A percentile compares a stretch with the other conserved stretches of the same genome.
These are phyloP conservation scores for Gymnocheta viridis DNA, from an alignment of 2,888 invertebrate genomes.

Conservation along the genomic window DNA sequence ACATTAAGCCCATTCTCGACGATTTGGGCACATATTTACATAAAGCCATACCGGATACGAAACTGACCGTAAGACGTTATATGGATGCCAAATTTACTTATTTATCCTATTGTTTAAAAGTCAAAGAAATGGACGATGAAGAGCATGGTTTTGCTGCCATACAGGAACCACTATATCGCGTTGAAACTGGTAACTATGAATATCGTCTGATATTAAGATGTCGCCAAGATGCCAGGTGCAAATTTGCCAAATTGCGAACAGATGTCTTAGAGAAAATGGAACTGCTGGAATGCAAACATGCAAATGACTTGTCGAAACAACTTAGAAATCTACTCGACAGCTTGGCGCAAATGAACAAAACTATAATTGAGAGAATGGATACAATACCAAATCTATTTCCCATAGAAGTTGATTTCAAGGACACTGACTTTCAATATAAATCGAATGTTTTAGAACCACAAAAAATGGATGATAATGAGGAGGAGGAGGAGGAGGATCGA, in stretches of 20 bases:
- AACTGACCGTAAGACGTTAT: constrained; percentile 98
- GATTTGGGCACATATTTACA: constrained; percentile 98
- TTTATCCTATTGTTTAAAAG: constrained; percentile 98
- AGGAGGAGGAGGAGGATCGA: constrained; percentile 74
- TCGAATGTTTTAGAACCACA: constrained; percentile 79
- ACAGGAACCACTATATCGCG: constrained; percentile 97
- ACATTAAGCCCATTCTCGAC: constrained; percentile 94
- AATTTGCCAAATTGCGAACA: constrained; percentile 91
- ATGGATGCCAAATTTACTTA: constrained; percentile 99
- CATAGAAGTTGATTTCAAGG: constrained; percentile 96
- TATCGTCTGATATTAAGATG: constrained; percentile 97
- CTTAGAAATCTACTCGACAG: constrained; percentile 92
- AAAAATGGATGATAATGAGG: constrained; percentile 78
- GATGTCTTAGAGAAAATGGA: constrained; percentile 99
- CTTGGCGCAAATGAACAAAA: constrained; percentile 87
- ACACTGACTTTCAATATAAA: constrained; percentile 95
- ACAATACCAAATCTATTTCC: constrained; percentile 92
- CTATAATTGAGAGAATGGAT: constrained; percentile 89
- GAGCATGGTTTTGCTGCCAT: constrained; percentile 95
- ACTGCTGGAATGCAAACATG: constrained; percentile 98
- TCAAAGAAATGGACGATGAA: constrained; percentile 99
- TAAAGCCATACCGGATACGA: constrained; percentile 99
- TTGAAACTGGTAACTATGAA: constrained; percentile 99
- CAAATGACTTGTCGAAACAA: constrained; percentile 95
- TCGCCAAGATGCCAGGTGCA: constrained; percentile 94